These are phyloP conservation scores for Rhizoglyphus robini DNA, from an alignment of 1,140 invertebrate species.

Conservation along the genomic window DNA sequence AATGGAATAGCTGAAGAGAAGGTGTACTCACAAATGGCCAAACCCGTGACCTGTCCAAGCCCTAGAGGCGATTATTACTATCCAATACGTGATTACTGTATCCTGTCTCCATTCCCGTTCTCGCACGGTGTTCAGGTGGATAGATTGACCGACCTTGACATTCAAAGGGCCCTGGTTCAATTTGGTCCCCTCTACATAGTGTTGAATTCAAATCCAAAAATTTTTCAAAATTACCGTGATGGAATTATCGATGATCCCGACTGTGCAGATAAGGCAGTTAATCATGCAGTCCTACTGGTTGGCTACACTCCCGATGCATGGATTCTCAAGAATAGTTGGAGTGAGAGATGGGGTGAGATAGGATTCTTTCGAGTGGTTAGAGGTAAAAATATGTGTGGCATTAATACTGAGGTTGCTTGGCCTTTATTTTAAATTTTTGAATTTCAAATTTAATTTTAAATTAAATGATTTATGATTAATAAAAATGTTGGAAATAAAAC, in stretches of 20 bases:
- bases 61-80: neutral
- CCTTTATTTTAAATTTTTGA: too few relatives aligned
- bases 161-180: neutral
- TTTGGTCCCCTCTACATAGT: neutral
- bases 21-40: neutral
- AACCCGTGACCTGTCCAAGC: neutral
- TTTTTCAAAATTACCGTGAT: neutral
- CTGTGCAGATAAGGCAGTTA: neutral
- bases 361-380: constrained; percentile 35
- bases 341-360: too few relatives aligned
- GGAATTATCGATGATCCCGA: neutral
- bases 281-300: neutral
- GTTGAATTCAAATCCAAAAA: neutral
- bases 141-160: neutral
- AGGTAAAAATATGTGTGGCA: constrained; percentile 37
- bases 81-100: neutral
- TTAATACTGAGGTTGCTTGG: constrained; percentile 2
- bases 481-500: too few relatives aligned
- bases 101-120: too few relatives aligned
- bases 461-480: too few relatives aligned
- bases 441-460: too few relatives aligned
- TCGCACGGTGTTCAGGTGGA: too few relatives aligned
- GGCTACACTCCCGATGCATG: too few relatives aligned
- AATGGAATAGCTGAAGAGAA: neutral
- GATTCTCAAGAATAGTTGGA: too few relatives aligned